Base-by-base conservation (phyloP, 2,113 vertebrate species). In the Microcebus tavaratra region DNA sequence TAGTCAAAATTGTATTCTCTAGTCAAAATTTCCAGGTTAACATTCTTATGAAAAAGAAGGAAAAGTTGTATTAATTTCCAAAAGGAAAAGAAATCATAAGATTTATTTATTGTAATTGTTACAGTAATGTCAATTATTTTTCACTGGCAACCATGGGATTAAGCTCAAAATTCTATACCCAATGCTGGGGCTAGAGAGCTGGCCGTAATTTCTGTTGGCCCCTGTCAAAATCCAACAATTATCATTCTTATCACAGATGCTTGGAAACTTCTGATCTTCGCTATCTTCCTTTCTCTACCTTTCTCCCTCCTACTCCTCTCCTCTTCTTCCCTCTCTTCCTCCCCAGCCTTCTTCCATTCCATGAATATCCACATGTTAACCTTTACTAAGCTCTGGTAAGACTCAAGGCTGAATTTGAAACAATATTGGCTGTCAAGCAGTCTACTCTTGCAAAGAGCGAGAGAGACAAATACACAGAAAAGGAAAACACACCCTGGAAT, bases 1-100 rank as follows among this genome's bases (percentile, higher is more conserved):
- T 68, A 36, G 57, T 95, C 29, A 95, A 57, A 87, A 87, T 90
- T 67, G 42, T 14, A 3, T 39, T 86, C 18, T 86, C 8, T 63
- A 36, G 63, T 94, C 25, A 96, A 53, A 88, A 83, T 88, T 63
- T 53, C n/a, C 29, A 90, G 87, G 29, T 76, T 94, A 95, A 79
- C 93, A 29, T 63, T 84, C 45, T 70, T 27, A 65, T 17, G 27
- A 76, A 53, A 53, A 70, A 81, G 27, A 95, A 84, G 70, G 23
- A 50, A 68, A 90, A 61, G 8, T 65, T 3, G 0, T 45, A n/a
- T 76, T 82, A 88, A 29, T 86, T 93, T 91, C 39, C 12, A 57
- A 79, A 88, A 94, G 17, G 8, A 88, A 94, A 85, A 20, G 42
- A 6, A 91, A 42, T 86, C 17, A 53, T 92, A 75, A 20, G 82